Base-by-base conservation (phyloP, 2,113 vertebrate species). In the Gopherus evgoodei region DNA sequence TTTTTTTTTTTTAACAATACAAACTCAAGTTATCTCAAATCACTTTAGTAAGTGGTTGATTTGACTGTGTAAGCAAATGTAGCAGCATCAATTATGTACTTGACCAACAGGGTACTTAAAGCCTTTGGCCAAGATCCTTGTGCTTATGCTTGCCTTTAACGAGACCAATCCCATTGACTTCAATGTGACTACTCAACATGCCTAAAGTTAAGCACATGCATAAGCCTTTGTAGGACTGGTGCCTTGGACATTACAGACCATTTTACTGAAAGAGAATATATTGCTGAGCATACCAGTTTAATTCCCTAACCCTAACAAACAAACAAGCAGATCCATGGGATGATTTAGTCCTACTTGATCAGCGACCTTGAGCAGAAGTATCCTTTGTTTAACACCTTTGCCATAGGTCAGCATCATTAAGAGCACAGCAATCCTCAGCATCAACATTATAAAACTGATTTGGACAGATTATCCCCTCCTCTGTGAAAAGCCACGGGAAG, bases 21-120 rank as follows among this genome's bases (percentile, higher is more conserved):
- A 86, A 86, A 8, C 8, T 96, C 89, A 88, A 56, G 69, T 91
- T 85, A 97, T 50, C 81, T 93, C n/a, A 75, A 44, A 53, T 84
- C 5, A 2, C 79, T 91, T 89, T 87, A 22, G 50, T 42, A 93
- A 93, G 35, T 35, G 80, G 16, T 35, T 85, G 69, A 95, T 91
- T 84, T n/a, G 42, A 69, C 83, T 44, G 6, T 62, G 8, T 75
- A 89, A 86, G 82, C 11, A 90, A 82, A 14, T 93, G 21, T 35
- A 38, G 31, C 21, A 76, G 38, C 42, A 76, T 24, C 12, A 76
- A 57, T 72, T 75, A 81, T 0, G 0, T 35, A 50, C 5, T 31
- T 76, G 47, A 57, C 52, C 54, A 22, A 9, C 35, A n/a, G 31
- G 35, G 65, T 17, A 69, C 31, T n/a, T 29, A 62, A 31, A 59